These are phyloP conservation scores for Eumerus sabulonum DNA, from an alignment of 2,888 invertebrate species.

Conservation along the genomic window DNA sequence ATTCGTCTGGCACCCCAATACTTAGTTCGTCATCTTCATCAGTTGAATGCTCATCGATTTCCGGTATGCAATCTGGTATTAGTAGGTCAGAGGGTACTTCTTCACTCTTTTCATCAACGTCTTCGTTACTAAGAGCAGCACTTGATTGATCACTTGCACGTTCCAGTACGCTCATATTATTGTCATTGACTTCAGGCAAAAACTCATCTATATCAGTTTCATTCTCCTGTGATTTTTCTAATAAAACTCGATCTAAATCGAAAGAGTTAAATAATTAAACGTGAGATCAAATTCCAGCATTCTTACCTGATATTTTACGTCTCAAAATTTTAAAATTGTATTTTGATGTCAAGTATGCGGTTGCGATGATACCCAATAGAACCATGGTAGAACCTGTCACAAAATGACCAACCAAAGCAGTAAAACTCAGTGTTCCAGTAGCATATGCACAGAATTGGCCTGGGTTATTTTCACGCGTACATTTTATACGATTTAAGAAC, in stretches of 20 bases:
- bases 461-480: conserved; percentile 73
- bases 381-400: conserved; percentile 76
- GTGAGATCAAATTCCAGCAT: no score
- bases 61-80: conserved; percentile 77
- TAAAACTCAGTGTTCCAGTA: conserved; percentile 70
- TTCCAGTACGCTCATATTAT: conserved; percentile 75
- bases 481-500: conserved; percentile 69
- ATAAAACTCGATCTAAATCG: no score
- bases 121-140: conserved; percentile 71
- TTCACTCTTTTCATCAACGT: conserved; percentile 76
- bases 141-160: conserved; percentile 76
- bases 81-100: conserved; percentile 77
- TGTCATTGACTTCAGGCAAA: conserved; percentile 76
- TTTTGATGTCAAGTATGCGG: conserved; percentile 74
- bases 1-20: conserved; percentile 48
- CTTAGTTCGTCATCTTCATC: conserved; percentile 72
- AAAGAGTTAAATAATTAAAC: no score
- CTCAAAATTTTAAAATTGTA: conserved; percentile 76
- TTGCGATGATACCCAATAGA: conserved; percentile 73
- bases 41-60: conserved; percentile 77
- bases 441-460: conserved; percentile 73
- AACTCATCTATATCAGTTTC: conserved; percentile 76
- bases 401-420: conserved; percentile 76
- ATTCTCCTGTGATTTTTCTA: conserved; percentile 72
- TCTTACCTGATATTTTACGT: conserved; percentile 74